Evolutionary conservation across 2,113 vertebrate species (phyloP).

Genomic region (Eira barbara): DNA sequence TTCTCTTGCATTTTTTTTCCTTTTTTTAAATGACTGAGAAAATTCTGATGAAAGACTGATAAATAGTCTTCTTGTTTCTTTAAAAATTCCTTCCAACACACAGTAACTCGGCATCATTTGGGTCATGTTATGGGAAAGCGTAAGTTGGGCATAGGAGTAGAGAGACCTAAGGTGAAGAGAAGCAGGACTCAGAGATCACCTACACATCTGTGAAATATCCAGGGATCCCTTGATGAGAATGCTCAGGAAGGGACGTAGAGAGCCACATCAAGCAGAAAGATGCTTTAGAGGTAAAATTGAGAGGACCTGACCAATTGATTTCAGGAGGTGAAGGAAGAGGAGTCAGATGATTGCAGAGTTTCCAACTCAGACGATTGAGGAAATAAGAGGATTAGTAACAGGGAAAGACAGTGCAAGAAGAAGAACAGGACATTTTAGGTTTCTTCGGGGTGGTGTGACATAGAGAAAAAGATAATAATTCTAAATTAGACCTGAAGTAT

Average conservation of each 20-base stretch:
- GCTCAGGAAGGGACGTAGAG: background rate
- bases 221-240: background rate
- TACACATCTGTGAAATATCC: background rate
- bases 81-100: background rate
- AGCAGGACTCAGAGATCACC: background rate
- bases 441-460: background rate
- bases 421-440: background rate
- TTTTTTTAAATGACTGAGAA: background rate
- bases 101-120: background rate
- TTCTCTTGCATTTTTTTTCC: background rate
- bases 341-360: background rate
- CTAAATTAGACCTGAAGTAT: background rate
- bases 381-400: background rate
- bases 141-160: background rate
- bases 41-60: background rate
- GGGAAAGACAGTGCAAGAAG: background rate
- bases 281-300: background rate
- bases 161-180: background rate
- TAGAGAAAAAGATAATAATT: background rate
- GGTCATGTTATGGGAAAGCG: background rate
- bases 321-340: background rate
- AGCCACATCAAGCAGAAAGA: background rate
- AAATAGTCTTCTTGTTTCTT: background rate
- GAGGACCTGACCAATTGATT: background rate
- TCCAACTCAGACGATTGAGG: background rate